Conservation (phyloP, 2,888 invertebrate genomes). For the Pimpla rufipes region DNA sequence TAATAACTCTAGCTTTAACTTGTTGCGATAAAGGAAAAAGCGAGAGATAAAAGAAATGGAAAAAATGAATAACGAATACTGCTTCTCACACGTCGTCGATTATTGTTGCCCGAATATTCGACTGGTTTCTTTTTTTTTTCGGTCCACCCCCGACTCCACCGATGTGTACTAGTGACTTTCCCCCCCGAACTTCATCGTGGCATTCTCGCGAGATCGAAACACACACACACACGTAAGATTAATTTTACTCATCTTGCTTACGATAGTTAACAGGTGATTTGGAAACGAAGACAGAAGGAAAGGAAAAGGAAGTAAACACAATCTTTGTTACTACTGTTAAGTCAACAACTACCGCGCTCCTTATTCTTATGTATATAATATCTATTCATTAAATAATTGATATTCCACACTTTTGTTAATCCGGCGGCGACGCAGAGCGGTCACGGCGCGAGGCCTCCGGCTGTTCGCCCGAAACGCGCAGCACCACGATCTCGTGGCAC, state of each 20-base stretch:
- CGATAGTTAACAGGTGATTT: conserved; percentile 57
- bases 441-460: conserved; percentile 21
- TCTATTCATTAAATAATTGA: conserved; percentile 61
- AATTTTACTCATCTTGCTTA: conserved; percentile 59
- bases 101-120: conserved; percentile 40
- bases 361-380: conserved; percentile 61
- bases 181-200: conserved; percentile 57
- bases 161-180: conserved; percentile 44
- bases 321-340: conserved; percentile 61
- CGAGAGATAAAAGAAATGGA: conserved; percentile 11
- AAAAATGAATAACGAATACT: conserved; percentile 29
- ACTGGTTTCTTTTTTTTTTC: conserved; percentile 13
- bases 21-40: conserved; percentile 77
- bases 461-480: background rate
- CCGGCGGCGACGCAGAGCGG: conserved; percentile 32
- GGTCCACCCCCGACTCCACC: background rate
- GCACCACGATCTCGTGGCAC: conserved; percentile 69
- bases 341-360: conserved; percentile 59
- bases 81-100: conserved; percentile 20
- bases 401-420: conserved; percentile 51
- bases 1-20: conserved; percentile 84
- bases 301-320: conserved; percentile 20
- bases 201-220: conserved; percentile 60
- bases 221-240: conserved; percentile 54
- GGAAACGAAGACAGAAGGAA: conserved; percentile 33